These are phyloP conservation scores for Tenthredo livida DNA, from an alignment of 2,888 invertebrate genomes.

Conservation along the genomic window DNA sequence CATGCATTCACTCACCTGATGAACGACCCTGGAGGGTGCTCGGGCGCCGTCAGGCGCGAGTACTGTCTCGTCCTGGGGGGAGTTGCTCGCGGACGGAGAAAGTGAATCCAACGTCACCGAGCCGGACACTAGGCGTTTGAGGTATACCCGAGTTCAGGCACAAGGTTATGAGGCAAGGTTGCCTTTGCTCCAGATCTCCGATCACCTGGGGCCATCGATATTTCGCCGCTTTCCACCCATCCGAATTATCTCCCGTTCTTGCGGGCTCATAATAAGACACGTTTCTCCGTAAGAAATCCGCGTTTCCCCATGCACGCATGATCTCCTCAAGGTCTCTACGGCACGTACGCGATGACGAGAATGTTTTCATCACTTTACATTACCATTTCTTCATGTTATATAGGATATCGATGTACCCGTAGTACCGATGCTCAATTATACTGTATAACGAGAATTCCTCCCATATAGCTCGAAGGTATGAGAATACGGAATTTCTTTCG, in stretches of 20 bases:
- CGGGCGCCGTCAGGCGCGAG: slow-evolving; percentile 55
- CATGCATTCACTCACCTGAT: slow-evolving; percentile 23
- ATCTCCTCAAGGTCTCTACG: background rate
- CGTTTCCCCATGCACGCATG: background rate
- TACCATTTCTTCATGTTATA: background rate
- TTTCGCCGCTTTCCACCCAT: slow-evolving; percentile 42
- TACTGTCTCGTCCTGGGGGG: slow-evolving; percentile 56
- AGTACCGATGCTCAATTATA: background rate
- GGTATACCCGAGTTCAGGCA: slow-evolving; percentile 69
- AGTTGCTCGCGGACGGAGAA: slow-evolving; percentile 67
- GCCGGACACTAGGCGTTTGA: slow-evolving; percentile 44
- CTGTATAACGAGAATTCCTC: background rate
- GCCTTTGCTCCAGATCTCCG: slow-evolving; percentile 64
- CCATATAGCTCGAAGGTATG: background rate
- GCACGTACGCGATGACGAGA: background rate
- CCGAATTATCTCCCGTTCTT: background rate
- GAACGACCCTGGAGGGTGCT: slow-evolving; percentile 57
- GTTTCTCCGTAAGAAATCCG: slow-evolving; percentile 7
- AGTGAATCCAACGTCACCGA: slow-evolving; percentile 67
- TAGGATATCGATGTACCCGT: background rate
- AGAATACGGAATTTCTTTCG: background rate
- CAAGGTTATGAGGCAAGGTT: slow-evolving; percentile 76
- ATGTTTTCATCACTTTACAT: background rate
- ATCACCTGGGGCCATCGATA: slow-evolving; percentile 36
- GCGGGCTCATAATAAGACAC: background rate